phyloP scores from a whole-genome alignment of 2,888 invertebrate species.

The Rhodophaea formosa region DNA sequence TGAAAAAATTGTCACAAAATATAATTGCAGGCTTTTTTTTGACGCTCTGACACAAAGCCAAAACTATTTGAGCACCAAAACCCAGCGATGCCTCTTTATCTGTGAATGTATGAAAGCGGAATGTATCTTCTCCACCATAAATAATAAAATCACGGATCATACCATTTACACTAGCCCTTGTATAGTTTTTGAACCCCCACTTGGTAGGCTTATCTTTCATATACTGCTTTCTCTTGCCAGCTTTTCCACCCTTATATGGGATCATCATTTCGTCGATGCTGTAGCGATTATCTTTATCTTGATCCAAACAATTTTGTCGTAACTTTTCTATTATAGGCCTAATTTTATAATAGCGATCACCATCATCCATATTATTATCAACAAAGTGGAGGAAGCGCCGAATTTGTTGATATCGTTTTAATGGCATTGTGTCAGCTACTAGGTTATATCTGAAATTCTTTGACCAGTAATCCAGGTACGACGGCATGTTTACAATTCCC shows the following conservation, averaged over 20 bases:
- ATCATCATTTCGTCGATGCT: background rate
- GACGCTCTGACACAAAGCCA: constrained; percentile 27
- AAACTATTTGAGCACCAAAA: constrained; percentile 37
- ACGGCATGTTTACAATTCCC: constrained; percentile 37
- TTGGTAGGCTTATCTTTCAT: too few relatives aligned
- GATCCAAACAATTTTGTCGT: constrained; percentile 30
- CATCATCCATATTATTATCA: constrained; percentile 32
- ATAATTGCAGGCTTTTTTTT: background rate
- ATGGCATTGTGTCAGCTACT: constrained; percentile 36
- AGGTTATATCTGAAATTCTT: constrained; percentile 24
- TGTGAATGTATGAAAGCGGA: constrained; percentile 31
- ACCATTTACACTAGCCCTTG: constrained; percentile 32
- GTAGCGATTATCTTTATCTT: background rate
- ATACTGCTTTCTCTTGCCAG: background rate
- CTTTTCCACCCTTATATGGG: background rate
- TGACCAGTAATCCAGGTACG: constrained; percentile 36
- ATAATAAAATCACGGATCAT: constrained; percentile 42
- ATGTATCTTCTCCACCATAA: constrained; percentile 42
- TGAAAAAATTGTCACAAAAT: constrained; percentile 6
- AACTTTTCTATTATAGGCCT: constrained; percentile 36
- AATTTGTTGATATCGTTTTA: constrained; percentile 37
- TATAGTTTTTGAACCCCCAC: background rate
- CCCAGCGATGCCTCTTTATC: constrained; percentile 32
- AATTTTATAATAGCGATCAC: constrained; percentile 37
- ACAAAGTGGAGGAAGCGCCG: constrained; percentile 36